phyloP scores from a whole-genome alignment of 1,140 invertebrate genomes.

The Aradophagus sp. region DNA sequence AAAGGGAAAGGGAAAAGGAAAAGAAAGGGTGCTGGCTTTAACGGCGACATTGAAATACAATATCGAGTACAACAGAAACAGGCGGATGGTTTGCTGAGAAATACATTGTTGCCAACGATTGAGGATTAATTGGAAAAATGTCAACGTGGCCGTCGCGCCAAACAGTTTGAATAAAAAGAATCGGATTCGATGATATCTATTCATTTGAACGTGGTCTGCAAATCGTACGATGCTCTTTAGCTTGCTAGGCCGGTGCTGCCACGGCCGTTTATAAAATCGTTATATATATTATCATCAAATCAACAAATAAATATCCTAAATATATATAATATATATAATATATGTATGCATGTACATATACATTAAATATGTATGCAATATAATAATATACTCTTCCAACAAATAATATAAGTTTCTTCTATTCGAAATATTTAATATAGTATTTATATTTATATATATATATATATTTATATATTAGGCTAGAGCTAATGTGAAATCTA shows the following conservation, averaged over 20 bases:
- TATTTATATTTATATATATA: no score
- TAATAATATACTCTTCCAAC: constrained; percentile 72
- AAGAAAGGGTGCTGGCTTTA: no score
- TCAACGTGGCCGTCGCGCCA: no score
- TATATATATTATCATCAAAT: constrained; percentile 66
- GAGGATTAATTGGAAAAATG: no score
- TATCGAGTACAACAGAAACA: no score
- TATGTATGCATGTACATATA: constrained; percentile 60
- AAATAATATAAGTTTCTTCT: constrained; percentile 69
- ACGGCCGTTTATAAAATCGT: constrained; percentile 61
- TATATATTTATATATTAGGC: constrained; percentile 68
- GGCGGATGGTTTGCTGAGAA: no score
- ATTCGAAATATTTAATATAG: constrained; percentile 59
- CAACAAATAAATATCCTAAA: constrained; percentile 74
- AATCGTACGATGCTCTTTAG: constrained; percentile 52
- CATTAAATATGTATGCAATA: constrained; percentile 71
- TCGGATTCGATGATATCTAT: no score
- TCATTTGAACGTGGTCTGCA: constrained; percentile 24
- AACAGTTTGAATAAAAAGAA: no score
- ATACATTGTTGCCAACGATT: no score
- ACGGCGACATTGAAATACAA: no score
- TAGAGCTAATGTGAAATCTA: constrained; percentile 71
- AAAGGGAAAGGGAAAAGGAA: no score
- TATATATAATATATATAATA: constrained; percentile 70
- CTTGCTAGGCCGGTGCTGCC: constrained; percentile 58